Percentiles rank a stretch among this genome's conserved stretches.
Evolutionary conservation across 2,888 invertebrate genomes (phyloP).

Genomic region (Spisula solida): DNA sequence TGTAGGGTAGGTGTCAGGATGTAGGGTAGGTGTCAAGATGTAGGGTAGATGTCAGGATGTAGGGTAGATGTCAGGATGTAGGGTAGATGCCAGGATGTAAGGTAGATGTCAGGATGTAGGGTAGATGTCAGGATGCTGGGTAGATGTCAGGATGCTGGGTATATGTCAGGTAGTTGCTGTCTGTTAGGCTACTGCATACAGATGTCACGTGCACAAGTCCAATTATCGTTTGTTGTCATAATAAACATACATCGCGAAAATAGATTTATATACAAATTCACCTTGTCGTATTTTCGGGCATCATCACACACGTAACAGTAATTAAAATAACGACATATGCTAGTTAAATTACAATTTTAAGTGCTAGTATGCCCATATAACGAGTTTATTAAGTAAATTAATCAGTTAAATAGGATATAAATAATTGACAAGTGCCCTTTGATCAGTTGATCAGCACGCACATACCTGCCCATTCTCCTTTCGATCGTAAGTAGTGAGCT

Average conservation of each 20-base stretch:
- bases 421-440: slow-evolving; percentile 26
- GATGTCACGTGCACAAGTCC: no score
- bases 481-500: slow-evolving; percentile 41
- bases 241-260: slow-evolving; percentile 14
- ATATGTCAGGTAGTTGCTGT: no score
- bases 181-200: no score
- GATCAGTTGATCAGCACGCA: slow-evolving; percentile 21
- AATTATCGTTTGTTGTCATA: not conserved
- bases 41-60: no score
- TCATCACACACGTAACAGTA: not conserved
- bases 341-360: not conserved
- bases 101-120: no score
- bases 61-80: no score
- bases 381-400: not conserved
- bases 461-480: slow-evolving; percentile 70
- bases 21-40: no score
- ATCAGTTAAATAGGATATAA: not conserved
- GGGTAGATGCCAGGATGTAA: no score
- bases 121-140: no score
- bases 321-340: not conserved
- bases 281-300: not conserved
- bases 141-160: no score
- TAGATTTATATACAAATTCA: not conserved
- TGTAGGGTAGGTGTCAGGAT: no score
- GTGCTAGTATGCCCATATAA: not conserved